Base-by-base conservation (phyloP, 2,888 invertebrate genomes). In the Norana najaformis region DNA sequence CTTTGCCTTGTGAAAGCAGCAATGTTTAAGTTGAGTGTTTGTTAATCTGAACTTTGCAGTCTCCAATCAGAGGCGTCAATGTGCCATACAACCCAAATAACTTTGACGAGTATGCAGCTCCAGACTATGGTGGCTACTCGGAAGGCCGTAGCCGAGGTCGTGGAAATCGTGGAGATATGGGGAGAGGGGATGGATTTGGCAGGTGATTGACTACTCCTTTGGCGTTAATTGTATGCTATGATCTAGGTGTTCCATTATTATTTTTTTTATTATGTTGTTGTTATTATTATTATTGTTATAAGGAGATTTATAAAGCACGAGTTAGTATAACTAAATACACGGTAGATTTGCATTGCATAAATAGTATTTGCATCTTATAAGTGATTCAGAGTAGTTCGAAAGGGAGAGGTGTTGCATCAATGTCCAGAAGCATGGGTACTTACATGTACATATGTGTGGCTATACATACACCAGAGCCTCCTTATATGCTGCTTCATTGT, bases 21-120 rank as follows among this genome's bases (percentile, higher is more conserved):
- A 69, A n/a, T 69, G 69, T 69, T 69, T 69, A 47, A 47, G 8
- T 69, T 13, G 8, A n/a, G n/a, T n/a, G n/a, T 69, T 88, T 34
- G 23, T 88, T 30, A 47, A 47, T 34, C 11, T n/a, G 16, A 8
- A 6, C 23, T 36, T 41, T 88, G 23, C 41, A 88, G 88, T 41
- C 88, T 39, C 88, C 88, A 39, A 47, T 88, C 37, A 16, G 39
- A 88, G 89, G 90, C 8, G 36, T 82, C 53, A 69, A 82, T 37
- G 38, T 82, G 16, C 89, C 85, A 8, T 90, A 90, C 88, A 90
- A 90, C 41, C 90, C 90, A 41, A 89, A 91, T 82, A 89, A 91
- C 47, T 89, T 89, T 53, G 89, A 91, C 91, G 83, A 89, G 20
- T 53, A 36, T 34, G 6, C 39, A 14, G 89, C 90, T 36, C 69